Evolutionary conservation across 1,140 invertebrate genomes (phyloP).

Genomic region (Sesamia nonagrioides): DNA sequence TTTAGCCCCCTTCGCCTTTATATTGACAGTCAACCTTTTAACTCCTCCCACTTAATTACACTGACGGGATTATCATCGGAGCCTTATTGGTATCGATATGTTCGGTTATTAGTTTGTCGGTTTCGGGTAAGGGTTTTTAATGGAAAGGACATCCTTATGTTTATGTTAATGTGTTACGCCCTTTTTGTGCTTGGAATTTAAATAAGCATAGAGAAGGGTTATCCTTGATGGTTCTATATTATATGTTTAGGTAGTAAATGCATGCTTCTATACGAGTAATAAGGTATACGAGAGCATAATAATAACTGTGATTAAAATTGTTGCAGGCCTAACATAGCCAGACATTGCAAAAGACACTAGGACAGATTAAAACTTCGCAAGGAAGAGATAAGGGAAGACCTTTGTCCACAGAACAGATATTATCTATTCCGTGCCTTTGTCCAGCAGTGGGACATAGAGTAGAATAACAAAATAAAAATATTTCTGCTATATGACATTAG

Average conservation of each 20-base stretch:
- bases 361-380: too few relatives aligned
- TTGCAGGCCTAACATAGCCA: too few relatives aligned
- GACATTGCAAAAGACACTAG: too few relatives aligned
- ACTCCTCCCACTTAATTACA: constrained; percentile 75
- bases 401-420: background rate
- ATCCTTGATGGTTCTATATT: background rate
- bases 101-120: constrained; percentile 39
- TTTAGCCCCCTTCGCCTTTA: constrained; percentile 67
- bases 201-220: constrained; percentile 3
- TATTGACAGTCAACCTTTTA: constrained; percentile 80
- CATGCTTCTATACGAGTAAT: too few relatives aligned
- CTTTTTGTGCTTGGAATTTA: constrained; percentile 24
- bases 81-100: constrained; percentile 39
- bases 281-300: too few relatives aligned
- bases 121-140: constrained; percentile 18
- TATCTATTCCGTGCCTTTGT: too few relatives aligned
- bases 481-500: too few relatives aligned
- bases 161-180: constrained; percentile 32
- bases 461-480: too few relatives aligned
- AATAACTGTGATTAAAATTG: too few relatives aligned
- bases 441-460: too few relatives aligned
- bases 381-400: too few relatives aligned
- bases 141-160: constrained; percentile 20
- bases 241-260: too few relatives aligned
- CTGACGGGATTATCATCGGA: constrained; percentile 59